Conservation (phyloP, 2,888 invertebrate genomes). For the Perizoma flavofasciatum region DNA sequence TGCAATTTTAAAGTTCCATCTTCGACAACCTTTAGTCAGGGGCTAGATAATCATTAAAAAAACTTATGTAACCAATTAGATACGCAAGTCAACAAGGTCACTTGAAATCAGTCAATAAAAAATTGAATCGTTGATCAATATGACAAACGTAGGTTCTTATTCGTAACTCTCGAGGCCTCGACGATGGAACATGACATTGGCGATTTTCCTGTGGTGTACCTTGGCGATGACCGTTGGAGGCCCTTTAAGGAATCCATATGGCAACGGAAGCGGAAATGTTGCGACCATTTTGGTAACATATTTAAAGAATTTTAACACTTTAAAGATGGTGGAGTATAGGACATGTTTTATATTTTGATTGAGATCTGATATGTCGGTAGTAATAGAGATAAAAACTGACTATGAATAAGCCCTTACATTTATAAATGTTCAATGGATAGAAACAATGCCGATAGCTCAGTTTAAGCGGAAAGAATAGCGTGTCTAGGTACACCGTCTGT, state of each 20-base stretch:
- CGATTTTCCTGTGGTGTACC: slow-evolving; percentile 50
- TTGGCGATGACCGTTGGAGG: slow-evolving; percentile 45
- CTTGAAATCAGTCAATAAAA: slow-evolving; percentile 41
- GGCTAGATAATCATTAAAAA: background rate
- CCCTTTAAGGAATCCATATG: slow-evolving; percentile 29
- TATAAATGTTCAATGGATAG: no score
- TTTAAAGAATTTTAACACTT: background rate
- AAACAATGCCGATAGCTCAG: no score
- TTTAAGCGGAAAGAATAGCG: no score
- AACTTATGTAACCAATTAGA: background rate
- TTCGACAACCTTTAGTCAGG: background rate
- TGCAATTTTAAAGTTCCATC: no score
- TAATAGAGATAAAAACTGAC: no score
- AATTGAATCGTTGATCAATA: slow-evolving; percentile 55
- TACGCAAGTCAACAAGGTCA: slow-evolving; percentile 16
- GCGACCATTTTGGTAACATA: slow-evolving; percentile 12
- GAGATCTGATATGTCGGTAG: no score
- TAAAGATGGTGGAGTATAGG: no score
- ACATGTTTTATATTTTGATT: no score
- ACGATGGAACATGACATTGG: slow-evolving; percentile 48
- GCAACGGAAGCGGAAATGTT: slow-evolving; percentile 18
- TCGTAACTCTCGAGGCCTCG: slow-evolving; percentile 34
- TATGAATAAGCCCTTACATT: no score
- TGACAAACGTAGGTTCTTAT: slow-evolving; percentile 45
- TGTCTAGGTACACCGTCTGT: no score